phyloP scores from a whole-genome alignment of 1,140 invertebrate species.

The Bombus confusus region DNA sequence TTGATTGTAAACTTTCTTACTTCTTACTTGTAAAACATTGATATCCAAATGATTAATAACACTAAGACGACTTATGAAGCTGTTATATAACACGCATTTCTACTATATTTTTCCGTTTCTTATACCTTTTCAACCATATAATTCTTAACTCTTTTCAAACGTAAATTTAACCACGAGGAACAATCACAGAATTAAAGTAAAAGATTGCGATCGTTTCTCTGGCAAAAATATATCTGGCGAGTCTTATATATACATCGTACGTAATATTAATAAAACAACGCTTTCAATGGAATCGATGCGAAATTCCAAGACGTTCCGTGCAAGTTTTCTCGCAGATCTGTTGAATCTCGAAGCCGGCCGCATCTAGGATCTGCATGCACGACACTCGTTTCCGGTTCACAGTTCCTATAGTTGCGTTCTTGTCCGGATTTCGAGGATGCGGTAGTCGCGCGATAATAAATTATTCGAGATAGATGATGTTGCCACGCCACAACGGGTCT shows the following conservation, averaged over 20 bases:
- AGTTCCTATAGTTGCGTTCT: conserved; percentile 79
- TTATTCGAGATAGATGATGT: conserved; percentile 83
- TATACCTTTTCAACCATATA: too few relatives aligned
- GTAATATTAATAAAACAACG: neutral
- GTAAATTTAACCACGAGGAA: too few relatives aligned
- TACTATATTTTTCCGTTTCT: too few relatives aligned
- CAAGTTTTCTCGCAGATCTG: neutral
- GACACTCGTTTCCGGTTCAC: conserved; percentile 71
- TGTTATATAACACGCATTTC: too few relatives aligned
- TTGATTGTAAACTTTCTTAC: too few relatives aligned
- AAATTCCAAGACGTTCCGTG: neutral
- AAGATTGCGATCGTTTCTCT: too few relatives aligned
- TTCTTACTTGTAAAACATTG: too few relatives aligned
- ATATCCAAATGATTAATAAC: too few relatives aligned
- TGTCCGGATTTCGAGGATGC: conserved; percentile 80
- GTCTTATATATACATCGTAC: neutral
- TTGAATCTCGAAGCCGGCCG: conserved; percentile 14
- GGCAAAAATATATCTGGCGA: too few relatives aligned
- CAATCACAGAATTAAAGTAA: too few relatives aligned
- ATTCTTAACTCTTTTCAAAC: too few relatives aligned
- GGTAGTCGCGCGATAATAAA: conserved; percentile 79
- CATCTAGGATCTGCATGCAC: conserved; percentile 53
- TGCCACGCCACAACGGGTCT: conserved; percentile 79
- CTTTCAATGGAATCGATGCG: neutral
- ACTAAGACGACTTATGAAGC: too few relatives aligned